A percentile compares a stretch with the other conserved stretches of the same genome.
Evolutionary conservation across 2,797 vertebrate genomes (phyloP).

Genomic region (Sebastes steindachneri): DNA sequence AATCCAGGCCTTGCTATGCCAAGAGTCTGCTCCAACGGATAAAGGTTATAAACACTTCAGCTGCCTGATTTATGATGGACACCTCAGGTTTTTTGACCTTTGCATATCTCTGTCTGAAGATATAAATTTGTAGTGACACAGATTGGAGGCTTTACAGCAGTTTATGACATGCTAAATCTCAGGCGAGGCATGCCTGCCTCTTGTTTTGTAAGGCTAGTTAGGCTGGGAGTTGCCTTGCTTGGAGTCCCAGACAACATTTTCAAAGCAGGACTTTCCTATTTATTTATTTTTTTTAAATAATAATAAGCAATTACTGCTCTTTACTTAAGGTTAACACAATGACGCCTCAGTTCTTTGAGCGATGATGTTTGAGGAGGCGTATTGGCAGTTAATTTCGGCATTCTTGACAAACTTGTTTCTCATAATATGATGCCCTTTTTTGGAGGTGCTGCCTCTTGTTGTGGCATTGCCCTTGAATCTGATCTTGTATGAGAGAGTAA

Average conservation of each 20-base stretch:
- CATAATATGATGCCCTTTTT: slow-evolving; percentile 7
- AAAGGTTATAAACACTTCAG: slow-evolving; percentile 88
- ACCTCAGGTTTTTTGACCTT: slow-evolving; percentile 88
- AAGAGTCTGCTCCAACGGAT: slow-evolving; percentile 85
- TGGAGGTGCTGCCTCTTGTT: slow-evolving; percentile 23
- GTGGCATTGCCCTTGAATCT: slow-evolving; percentile 63
- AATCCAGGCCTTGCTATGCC: slow-evolving; percentile 81
- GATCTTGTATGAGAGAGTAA: slow-evolving; percentile 62
- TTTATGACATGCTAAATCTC: slow-evolving; percentile 90
- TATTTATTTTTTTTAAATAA: not conserved
- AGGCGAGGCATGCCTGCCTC: slow-evolving; percentile 75
- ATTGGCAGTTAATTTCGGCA: not conserved
- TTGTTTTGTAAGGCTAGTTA: slow-evolving; percentile 81
- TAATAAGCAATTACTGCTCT: not conserved
- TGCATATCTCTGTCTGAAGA: slow-evolving; percentile 88
- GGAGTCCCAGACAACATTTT: slow-evolving; percentile 48
- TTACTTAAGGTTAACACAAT: slow-evolving; percentile 4
- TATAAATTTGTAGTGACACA: slow-evolving; percentile 89
- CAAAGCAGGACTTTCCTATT: slow-evolving; percentile 25
- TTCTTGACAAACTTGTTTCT: slow-evolving; percentile 14
- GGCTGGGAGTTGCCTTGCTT: slow-evolving; percentile 59
- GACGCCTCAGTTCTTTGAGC: not conserved
- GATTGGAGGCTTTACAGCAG: slow-evolving; percentile 87
- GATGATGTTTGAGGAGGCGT: not conserved
- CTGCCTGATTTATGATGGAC: slow-evolving; percentile 86